Conservation (phyloP, 2,888 invertebrate genomes). For the Melieria picta region DNA sequence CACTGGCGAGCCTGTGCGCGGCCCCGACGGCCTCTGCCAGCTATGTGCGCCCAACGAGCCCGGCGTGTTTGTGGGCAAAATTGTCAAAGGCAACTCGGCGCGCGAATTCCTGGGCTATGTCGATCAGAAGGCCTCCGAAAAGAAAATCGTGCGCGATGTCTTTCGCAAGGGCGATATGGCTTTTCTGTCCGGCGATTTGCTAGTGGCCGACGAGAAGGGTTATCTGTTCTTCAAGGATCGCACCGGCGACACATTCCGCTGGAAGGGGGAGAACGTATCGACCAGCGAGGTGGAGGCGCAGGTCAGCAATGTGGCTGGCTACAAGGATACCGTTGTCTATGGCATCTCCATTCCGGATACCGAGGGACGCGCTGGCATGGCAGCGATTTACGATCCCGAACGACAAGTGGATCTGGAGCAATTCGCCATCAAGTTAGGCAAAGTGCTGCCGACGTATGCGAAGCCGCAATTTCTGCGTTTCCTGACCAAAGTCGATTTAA, state of each 20-base stretch:
- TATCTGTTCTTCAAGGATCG: slow-evolving; percentile 96
- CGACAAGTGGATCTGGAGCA: slow-evolving; percentile 73
- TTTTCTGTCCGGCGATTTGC: slow-evolving; percentile 92
- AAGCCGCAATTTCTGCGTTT: slow-evolving; percentile 89
- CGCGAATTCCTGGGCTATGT: slow-evolving; percentile 95
- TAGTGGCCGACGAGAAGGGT: slow-evolving; percentile 91
- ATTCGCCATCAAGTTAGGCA: slow-evolving; percentile 72
- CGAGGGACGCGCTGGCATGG: slow-evolving; percentile 96
- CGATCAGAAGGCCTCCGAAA: slow-evolving; percentile 87
- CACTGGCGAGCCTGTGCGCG: slow-evolving; percentile 89
- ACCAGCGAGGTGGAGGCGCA: slow-evolving; percentile 97
- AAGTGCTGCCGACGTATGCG: slow-evolving; percentile 85
- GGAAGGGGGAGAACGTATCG: slow-evolving; percentile 99
- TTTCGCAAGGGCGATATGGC: slow-evolving; percentile 90
- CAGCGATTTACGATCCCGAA: slow-evolving; percentile 83
- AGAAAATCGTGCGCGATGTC: slow-evolving; percentile 90
- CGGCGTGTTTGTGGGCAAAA: slow-evolving; percentile 98
- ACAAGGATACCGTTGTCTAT: slow-evolving; percentile 91
- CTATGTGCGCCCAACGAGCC: slow-evolving; percentile 80
- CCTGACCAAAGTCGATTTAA: slow-evolving; percentile 86
- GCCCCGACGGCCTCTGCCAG: slow-evolving; percentile 85
- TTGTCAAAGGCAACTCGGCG: slow-evolving; percentile 86
- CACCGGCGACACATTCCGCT: slow-evolving; percentile 96
- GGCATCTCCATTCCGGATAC: slow-evolving; percentile 87
- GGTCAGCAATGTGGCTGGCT: slow-evolving; percentile 82